Conservation (phyloP, 2,113 vertebrate species). For the Myodes glareolus region DNA sequence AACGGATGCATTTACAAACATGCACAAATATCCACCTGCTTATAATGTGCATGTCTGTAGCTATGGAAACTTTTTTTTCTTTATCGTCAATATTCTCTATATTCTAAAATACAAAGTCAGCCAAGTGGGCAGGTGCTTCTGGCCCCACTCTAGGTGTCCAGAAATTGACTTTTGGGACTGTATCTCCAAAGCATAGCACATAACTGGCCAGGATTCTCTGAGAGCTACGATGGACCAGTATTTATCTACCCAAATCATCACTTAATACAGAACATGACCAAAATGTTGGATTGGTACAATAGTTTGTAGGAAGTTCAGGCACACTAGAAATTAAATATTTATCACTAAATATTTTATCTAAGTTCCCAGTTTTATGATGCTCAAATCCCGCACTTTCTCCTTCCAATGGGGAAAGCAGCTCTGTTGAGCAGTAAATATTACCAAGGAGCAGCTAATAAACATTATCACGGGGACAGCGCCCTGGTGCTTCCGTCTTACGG, state of each 20-base stretch:
- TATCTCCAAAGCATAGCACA: neutral
- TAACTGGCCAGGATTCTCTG: neutral
- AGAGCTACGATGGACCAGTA: neutral
- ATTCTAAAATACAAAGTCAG: neutral
- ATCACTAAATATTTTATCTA: constrained; percentile 10
- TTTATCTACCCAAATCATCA: neutral
- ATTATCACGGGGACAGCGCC: neutral
- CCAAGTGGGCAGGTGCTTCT: neutral
- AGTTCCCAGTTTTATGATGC: neutral
- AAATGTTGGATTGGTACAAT: neutral
- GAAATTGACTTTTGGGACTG: neutral
- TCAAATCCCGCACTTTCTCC: neutral
- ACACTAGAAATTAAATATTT: neutral
- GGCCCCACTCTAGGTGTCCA: neutral
- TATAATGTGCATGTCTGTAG: neutral
- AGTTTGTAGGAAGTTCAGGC: neutral
- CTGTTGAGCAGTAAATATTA: neutral
- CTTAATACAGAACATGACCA: neutral
- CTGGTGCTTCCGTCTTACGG: neutral
- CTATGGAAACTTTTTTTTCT: neutral
- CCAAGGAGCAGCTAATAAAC: neutral
- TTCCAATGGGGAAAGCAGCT: neutral
- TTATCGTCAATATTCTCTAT: neutral
- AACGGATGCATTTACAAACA: constrained; percentile 26
- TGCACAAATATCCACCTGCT: neutral